Percentiles rank a stretch among this genome's conserved stretches.
Evolutionary conservation across 2,113 vertebrate species (phyloP).

Genomic region (Brevimyrus niger): DNA sequence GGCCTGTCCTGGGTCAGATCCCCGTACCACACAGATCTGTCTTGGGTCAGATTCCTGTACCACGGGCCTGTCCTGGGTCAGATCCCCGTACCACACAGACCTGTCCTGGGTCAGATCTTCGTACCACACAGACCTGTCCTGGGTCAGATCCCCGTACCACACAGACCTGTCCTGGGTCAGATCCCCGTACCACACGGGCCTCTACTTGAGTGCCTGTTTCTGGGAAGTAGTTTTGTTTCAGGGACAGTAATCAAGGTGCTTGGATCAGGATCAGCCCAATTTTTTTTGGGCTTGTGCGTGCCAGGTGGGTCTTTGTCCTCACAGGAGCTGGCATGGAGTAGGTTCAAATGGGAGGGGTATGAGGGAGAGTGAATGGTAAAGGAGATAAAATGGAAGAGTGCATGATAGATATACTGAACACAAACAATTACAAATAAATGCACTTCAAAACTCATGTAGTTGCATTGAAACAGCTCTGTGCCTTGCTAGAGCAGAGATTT

Average conservation of each 20-base stretch:
- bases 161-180: no score
- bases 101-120: neutral
- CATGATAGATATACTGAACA: neutral
- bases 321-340: neutral
- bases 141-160: no score
- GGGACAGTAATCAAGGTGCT: neutral
- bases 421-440: neutral
- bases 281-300: neutral
- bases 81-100: neutral
- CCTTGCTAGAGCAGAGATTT: neutral
- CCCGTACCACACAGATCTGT: neutral
- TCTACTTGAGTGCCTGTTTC: neutral
- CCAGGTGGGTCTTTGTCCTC: neutral
- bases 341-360: neutral
- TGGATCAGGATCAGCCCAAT: neutral
- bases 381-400: neutral
- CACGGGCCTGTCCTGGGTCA: neutral
- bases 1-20: neutral
- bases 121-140: no score
- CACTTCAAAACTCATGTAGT: neutral
- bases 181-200: no score
- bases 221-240: neutral
- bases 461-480: neutral
- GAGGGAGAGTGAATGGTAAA: neutral
- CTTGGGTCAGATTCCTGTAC: no score